Percentiles rank a stretch among this genome's conserved stretches.
phyloP scores from a whole-genome alignment of 2,888 invertebrate species.

The Alentia gelatinosa region DNA sequence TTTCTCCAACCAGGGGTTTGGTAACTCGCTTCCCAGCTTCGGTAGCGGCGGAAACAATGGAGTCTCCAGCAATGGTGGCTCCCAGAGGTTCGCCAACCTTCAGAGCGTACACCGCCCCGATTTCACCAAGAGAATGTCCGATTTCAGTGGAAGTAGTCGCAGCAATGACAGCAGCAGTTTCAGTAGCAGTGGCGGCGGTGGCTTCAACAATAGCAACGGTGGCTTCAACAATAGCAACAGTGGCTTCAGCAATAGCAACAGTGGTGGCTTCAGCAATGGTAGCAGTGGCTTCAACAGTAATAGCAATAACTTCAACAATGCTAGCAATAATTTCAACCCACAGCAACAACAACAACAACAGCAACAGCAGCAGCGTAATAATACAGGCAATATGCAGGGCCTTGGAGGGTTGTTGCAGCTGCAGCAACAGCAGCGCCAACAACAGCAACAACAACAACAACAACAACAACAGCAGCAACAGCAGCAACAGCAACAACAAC shows the following conservation, averaged over 20 bases:
- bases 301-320: background rate
- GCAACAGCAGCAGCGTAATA: background rate
- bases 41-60: background rate
- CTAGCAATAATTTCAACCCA: background rate
- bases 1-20: background rate
- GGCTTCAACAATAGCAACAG: background rate
- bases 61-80: background rate
- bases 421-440: background rate
- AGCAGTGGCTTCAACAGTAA: background rate
- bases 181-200: background rate
- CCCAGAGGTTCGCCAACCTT: background rate
- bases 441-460: constrained; percentile 20
- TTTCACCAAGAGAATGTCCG: background rate
- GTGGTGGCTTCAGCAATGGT: background rate
- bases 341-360: background rate
- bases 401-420: background rate
- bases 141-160: background rate
- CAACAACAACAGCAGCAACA: background rate
- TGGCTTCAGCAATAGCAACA: background rate
- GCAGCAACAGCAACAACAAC: background rate
- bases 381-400: constrained; percentile 23
- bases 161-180: background rate
- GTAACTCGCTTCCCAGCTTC: background rate
- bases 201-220: background rate
- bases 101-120: background rate